A percentile compares a stretch with the other conserved stretches of the same genome.
Conservation (phyloP, 2,113 vertebrate species). For the Scartelaos histophorus region DNA sequence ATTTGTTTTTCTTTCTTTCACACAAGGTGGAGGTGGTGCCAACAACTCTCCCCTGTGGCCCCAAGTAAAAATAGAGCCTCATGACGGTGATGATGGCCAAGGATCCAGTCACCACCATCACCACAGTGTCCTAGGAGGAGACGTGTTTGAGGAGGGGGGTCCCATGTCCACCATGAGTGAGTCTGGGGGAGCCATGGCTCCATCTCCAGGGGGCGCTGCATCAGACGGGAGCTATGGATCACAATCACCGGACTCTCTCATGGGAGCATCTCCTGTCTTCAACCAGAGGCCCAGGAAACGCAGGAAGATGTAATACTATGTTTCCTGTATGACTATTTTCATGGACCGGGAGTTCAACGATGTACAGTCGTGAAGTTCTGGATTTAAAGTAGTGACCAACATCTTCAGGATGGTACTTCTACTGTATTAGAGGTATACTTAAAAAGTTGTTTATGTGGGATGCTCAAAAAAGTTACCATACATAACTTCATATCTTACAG, state of each 20-base stretch:
- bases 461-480: neutral
- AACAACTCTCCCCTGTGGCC: slow-evolving; percentile 94
- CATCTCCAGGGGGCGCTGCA: slow-evolving; percentile 81
- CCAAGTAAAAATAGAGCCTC: slow-evolving; percentile 96
- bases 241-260: slow-evolving; percentile 92
- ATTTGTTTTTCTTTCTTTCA: neutral
- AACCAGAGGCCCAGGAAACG: slow-evolving; percentile 93
- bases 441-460: neutral
- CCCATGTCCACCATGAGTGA: slow-evolving; percentile 98
- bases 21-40: slow-evolving; percentile 81
- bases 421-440: neutral
- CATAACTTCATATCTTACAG: too few relatives aligned
- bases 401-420: neutral
- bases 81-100: slow-evolving; percentile 89
- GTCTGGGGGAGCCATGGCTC: slow-evolving; percentile 82
- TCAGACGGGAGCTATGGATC: slow-evolving; percentile 93
- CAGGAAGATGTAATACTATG: slow-evolving; percentile 89
- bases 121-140: slow-evolving; percentile 84
- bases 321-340: neutral
- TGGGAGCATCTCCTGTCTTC: slow-evolving; percentile 92
- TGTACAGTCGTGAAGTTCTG: neutral
- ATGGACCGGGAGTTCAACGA: slow-evolving; percentile 1
- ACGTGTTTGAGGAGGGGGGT: slow-evolving; percentile 90
- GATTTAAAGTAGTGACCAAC: neutral
- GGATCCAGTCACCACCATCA: slow-evolving; percentile 75